Evolutionary conservation across 2,797 vertebrate genomes (phyloP).

Genomic region (Halcyon leucocephala): DNA sequence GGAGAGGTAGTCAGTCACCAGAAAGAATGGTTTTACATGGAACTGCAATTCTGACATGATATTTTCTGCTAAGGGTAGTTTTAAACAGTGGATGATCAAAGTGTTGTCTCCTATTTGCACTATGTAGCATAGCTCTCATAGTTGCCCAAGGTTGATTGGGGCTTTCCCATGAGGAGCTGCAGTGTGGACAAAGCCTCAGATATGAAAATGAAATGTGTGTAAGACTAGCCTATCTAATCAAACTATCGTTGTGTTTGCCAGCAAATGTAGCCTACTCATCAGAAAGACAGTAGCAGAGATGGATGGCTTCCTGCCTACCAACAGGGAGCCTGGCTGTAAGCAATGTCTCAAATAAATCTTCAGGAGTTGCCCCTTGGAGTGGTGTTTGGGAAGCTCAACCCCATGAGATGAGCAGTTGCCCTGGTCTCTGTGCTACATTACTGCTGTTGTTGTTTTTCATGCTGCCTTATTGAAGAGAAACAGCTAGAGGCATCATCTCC

Average conservation of each 20-base stretch:
- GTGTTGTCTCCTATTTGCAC: neutral
- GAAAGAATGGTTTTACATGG: neutral
- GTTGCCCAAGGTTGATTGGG: neutral
- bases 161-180: neutral
- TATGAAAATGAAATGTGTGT: fast-evolving
- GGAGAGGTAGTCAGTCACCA: neutral
- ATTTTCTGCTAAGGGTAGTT: neutral
- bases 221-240: neutral
- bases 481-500: neutral
- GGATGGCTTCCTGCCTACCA: neutral
- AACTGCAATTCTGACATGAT: fast-evolving
- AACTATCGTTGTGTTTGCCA: fast-evolving
- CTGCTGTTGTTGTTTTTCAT: neutral
- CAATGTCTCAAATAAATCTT: fast-evolving
- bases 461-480: neutral
- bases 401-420: neutral
- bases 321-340: neutral
- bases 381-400: neutral
- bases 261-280: neutral
- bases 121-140: fast-evolving
- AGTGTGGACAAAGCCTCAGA: neutral
- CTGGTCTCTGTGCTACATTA: neutral
- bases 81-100: neutral
- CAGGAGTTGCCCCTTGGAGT: neutral
- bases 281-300: neutral